A percentile compares a stretch with the other conserved stretches of the same genome.
Evolutionary conservation across 2,797 vertebrate genomes (phyloP).

Genomic region (Lindbergichthys nudifrons): DNA sequence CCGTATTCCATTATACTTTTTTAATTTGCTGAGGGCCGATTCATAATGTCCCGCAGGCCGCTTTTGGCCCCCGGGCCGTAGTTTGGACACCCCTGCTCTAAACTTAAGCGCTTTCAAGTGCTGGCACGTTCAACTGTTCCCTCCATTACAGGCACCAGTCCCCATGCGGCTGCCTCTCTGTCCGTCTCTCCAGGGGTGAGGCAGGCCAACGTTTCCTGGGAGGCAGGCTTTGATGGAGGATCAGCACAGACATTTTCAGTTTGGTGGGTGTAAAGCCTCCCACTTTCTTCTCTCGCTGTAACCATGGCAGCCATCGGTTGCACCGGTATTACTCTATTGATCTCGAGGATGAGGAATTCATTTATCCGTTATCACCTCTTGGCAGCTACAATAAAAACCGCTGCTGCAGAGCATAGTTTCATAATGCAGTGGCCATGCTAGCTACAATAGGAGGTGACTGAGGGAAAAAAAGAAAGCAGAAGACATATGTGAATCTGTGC

Average conservation of each 20-base stretch:
- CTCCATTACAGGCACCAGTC: conserved; percentile 91
- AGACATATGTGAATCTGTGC: conserved; percentile 25
- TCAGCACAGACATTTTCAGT: conserved; percentile 94
- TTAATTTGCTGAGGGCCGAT: too few species aligned
- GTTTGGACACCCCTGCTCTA: neutral
- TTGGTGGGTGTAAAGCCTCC: conserved; percentile 87
- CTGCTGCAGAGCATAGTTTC: conserved; percentile 45
- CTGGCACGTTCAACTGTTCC: conserved; percentile 61
- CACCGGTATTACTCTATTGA: conserved; percentile 78
- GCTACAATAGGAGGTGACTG: conserved; percentile 40
- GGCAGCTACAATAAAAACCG: conserved; percentile 81
- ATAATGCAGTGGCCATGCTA: conserved; percentile 45
- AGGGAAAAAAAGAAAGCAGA: conserved; percentile 16
- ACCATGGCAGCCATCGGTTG: conserved; percentile 83
- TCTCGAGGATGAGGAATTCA: conserved; percentile 79
- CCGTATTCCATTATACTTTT: too few species aligned
- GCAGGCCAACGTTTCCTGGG: conserved; percentile 93
- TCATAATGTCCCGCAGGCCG: too few species aligned
- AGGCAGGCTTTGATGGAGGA: conserved; percentile 94
- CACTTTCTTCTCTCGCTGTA: conserved; percentile 78
- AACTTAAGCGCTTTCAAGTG: conserved; percentile 49
- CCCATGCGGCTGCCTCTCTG: conserved; percentile 90
- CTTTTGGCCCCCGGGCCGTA: too few species aligned
- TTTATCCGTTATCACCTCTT: conserved; percentile 83
- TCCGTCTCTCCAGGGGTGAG: conserved; percentile 85